Conservation (phyloP, 2,113 vertebrate genomes). For the Chionis minor region DNA sequence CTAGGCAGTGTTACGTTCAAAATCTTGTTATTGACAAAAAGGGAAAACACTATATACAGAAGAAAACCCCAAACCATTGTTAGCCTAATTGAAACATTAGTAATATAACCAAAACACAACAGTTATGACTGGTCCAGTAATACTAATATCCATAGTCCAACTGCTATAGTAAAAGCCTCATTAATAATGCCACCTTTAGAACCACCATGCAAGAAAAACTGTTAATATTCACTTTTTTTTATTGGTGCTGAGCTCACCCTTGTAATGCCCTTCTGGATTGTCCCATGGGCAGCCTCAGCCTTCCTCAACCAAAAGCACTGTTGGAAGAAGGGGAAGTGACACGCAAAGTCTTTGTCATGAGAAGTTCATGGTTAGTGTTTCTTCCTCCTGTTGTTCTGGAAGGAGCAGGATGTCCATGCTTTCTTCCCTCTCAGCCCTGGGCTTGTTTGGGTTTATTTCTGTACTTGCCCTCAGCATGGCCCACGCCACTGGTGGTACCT, state of each 20-base stretch:
- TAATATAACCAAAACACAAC: not conserved
- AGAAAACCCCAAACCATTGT: not conserved
- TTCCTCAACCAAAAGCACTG: not conserved
- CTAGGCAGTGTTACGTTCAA: not conserved
- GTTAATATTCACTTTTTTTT: not conserved
- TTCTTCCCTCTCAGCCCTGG: not conserved
- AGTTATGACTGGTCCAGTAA: not conserved
- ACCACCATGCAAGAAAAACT: not conserved
- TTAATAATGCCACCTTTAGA: not conserved
- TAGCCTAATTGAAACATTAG: not conserved
- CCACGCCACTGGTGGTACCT: accelerated
- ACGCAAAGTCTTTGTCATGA: not conserved
- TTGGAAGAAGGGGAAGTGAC: not conserved
- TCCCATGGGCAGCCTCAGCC: accelerated
- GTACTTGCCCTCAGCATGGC: not conserved
- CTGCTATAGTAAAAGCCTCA: not conserved
- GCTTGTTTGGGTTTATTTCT: not conserved
- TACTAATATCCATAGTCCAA: not conserved
- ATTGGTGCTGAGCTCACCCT: not conserved
- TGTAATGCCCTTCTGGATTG: not conserved
- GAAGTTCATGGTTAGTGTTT: not conserved
- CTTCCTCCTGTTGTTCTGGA: not conserved
- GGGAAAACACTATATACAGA: not conserved
- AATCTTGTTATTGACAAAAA: not conserved
- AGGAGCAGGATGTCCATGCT: not conserved